Conservation (phyloP, 2,113 vertebrate genomes). For the Anguilla rostrata region DNA sequence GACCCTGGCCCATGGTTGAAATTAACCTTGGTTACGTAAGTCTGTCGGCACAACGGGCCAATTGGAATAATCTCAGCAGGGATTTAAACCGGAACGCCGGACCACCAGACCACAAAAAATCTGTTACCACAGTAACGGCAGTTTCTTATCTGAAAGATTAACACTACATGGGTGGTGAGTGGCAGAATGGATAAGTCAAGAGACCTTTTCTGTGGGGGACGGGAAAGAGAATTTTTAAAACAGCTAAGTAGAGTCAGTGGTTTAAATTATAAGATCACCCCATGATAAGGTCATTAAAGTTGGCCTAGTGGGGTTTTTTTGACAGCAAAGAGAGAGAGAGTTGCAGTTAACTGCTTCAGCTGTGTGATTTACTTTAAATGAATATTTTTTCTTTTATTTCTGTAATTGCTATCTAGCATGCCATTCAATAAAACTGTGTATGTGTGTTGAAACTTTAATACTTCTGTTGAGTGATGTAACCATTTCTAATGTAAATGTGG, state of each 20-base stretch:
- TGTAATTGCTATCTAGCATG: neutral
- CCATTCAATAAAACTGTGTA: neutral
- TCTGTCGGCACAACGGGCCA: neutral
- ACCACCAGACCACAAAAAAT: neutral
- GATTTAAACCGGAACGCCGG: neutral
- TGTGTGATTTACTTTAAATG: neutral
- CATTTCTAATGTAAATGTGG: neutral
- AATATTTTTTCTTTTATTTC: neutral
- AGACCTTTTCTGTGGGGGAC: neutral
- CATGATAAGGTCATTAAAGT: neutral
- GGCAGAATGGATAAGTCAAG: neutral
- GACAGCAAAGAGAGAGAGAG: neutral
- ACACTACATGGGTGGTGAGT: neutral
- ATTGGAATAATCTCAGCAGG: neutral
- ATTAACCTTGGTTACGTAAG: conserved; percentile 20
- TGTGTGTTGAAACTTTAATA: neutral
- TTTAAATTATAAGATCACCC: neutral
- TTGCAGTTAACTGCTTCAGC: neutral
- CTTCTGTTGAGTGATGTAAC: neutral
- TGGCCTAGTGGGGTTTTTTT: too few species aligned
- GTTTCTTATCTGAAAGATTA: neutral
- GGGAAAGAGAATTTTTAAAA: neutral
- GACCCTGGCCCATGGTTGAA: conserved; percentile 9
- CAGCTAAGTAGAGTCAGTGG: too few species aligned
- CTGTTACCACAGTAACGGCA: neutral